Percentiles rank a stretch among this genome's conserved stretches.
These are phyloP conservation scores for Eurytoma adleriae DNA, from an alignment of 2,888 invertebrate genomes.

Conservation along the genomic window DNA sequence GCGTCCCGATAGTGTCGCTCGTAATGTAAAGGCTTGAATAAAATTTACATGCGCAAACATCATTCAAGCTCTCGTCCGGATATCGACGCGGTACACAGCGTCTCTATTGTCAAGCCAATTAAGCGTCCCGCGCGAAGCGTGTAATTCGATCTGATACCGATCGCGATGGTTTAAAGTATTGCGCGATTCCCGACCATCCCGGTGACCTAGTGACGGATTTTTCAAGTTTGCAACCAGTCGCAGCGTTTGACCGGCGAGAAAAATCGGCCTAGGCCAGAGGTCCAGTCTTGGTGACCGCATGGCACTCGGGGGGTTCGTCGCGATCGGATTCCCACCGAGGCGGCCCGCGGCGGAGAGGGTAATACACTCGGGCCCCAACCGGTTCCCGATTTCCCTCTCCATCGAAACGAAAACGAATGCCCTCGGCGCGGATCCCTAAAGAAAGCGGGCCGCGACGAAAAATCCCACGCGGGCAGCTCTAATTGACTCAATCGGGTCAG, in stretches of 20 bases:
- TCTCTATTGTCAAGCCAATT: neutral
- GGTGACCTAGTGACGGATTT: neutral
- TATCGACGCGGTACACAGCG: neutral
- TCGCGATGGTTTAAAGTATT: slow-evolving; percentile 3
- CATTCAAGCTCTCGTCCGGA: neutral
- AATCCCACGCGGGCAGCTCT: neutral
- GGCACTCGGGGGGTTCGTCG: no score
- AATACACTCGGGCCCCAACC: slow-evolving; percentile 34
- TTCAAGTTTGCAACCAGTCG: no score
- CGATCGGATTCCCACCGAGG: neutral
- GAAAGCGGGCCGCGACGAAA: neutral
- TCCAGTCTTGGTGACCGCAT: no score
- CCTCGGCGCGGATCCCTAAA: slow-evolving; percentile 4
- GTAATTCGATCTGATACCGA: neutral
- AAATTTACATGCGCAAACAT: slow-evolving; percentile 32
- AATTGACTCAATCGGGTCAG: slow-evolving; percentile 3
- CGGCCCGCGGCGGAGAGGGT: no score
- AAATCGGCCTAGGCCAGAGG: no score
- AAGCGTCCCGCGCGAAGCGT: slow-evolving; percentile 1
- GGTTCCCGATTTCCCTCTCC: slow-evolving; percentile 47
- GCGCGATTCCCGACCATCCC: no score
- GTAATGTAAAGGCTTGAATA: neutral
- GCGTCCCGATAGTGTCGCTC: neutral
- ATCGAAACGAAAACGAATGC: slow-evolving; percentile 21
- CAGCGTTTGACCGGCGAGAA: no score